phyloP scores from a whole-genome alignment of 2,888 invertebrate genomes.

The Saturnia japonica region DNA sequence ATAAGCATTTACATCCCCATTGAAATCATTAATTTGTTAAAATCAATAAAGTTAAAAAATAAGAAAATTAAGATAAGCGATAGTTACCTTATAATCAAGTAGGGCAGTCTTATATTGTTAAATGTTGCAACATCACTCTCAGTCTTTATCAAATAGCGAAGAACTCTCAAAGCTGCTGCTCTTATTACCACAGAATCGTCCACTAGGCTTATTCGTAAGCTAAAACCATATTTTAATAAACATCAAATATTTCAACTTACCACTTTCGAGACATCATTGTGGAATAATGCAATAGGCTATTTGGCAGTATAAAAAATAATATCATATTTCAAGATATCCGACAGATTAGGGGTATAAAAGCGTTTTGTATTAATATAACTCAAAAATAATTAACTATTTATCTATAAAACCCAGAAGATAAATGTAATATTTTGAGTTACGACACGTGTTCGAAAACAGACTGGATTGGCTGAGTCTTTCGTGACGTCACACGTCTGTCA shows the following conservation, averaged over 20 bases:
- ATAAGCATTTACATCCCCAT: too few species aligned
- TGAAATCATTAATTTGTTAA: background rate
- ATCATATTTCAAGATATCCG: too few species aligned
- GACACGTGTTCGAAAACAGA: too few species aligned
- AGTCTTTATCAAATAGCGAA: conserved; percentile 91
- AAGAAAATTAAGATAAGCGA: background rate
- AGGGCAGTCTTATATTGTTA: conserved; percentile 91
- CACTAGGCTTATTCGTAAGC: conserved; percentile 91
- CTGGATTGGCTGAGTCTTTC: too few species aligned
- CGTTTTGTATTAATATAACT: too few species aligned
- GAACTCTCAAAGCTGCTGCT: conserved; percentile 92
- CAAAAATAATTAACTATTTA: too few species aligned
- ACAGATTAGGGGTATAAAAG: too few species aligned
- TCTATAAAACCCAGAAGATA: too few species aligned
- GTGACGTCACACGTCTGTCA: too few species aligned
- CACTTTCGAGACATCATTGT: background rate
- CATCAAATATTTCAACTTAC: background rate
- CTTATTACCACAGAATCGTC: conserved; percentile 95
- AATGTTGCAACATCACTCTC: conserved; percentile 90
- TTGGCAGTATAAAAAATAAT: too few species aligned
- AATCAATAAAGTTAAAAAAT: background rate
- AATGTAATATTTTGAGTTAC: too few species aligned
- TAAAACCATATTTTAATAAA: conserved; percentile 53
- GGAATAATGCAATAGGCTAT: background rate
- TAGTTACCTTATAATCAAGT: conserved; percentile 87